Evolutionary conservation across 2,888 invertebrate genomes (phyloP), one percentile per base, ranked within the genome.

Genomic region (Fragum sueziense): DNA sequence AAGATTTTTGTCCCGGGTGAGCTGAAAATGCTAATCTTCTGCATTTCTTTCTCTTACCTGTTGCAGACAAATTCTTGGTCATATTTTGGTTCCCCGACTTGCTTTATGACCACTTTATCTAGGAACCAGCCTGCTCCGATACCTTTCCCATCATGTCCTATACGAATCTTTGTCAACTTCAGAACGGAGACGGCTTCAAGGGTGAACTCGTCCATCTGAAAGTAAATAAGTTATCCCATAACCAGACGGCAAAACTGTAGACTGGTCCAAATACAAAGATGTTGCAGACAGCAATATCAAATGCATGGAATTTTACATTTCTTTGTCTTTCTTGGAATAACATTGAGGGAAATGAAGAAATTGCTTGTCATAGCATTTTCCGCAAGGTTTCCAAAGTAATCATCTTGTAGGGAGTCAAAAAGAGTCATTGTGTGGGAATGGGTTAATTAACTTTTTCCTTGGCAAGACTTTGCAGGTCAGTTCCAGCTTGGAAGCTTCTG

Each of bases 181-280:
- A 89, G 89, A 78, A 93, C 83, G 31, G 88, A 90, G 22, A 93
- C 93, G 20, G 93, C 93, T 82, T 93, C 93, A n/a, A 93, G 74
- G 29, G 85, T 84, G 87, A 93, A 93, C 67, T 90, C 90, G 86
- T 93, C 93, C 84, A 91, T 86, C 93, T 93, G 84, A 25, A 84
- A 75, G 61, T 11, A 33, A 31, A 61, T 11, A 41, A 41, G n/a
- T n/a, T n/a, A 41, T 41, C n/a, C n/a, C n/a, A n/a, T n/a, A n/a
- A n/a, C n/a, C n/a, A n/a, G n/a, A n/a, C n/a, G n/a, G n/a, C n/a
- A n/a, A n/a, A n/a, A n/a, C n/a, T n/a, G n/a, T n/a, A n/a, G n/a
- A n/a, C n/a, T n/a, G n/a, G n/a, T n/a, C n/a, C n/a, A n/a, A n/a
- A n/a, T n/a, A n/a, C n/a, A n/a, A n/a, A n/a, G n/a, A n/a, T n/a